Evolutionary conservation across 2,797 vertebrate species (phyloP).

Genomic region (Tolypeutes matacus): DNA sequence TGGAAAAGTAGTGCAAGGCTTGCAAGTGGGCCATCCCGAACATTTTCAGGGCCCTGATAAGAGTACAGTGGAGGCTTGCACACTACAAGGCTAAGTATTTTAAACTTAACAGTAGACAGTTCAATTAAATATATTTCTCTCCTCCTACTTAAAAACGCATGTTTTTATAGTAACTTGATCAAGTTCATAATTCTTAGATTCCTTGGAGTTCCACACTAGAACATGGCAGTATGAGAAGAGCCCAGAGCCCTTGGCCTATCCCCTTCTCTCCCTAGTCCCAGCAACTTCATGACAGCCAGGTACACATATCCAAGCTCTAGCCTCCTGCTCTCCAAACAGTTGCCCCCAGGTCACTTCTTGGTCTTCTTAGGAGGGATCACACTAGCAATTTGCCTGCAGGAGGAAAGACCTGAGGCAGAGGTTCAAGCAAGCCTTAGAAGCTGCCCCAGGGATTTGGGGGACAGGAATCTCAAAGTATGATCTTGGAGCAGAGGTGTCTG

Average conservation of each 20-base stretch:
- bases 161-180: not conserved
- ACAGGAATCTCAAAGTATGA: not conserved
- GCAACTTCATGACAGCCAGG: not conserved
- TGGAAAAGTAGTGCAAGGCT: no score
- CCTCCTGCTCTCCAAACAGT: accelerated
- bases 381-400: not conserved
- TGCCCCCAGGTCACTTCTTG: not conserved
- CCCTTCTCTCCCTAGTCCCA: accelerated
- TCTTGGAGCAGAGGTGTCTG: not conserved
- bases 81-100: not conserved
- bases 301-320: not conserved
- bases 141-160: not conserved
- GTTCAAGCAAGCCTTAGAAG: not conserved
- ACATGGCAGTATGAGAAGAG: accelerated
- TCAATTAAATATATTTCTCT: not conserved
- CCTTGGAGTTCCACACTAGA: not conserved
- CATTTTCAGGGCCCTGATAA: not conserved
- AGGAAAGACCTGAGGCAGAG: not conserved
- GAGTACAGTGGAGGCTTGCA: not conserved
- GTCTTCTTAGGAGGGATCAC: not conserved
- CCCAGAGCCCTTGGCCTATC: not conserved
- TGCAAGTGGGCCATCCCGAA: no score
- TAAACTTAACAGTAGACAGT: not conserved
- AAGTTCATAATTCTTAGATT: not conserved
- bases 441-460: accelerated